phyloP scores from a whole-genome alignment of 1,140 invertebrate species.

The Zeugodacus cucurbitae region DNA sequence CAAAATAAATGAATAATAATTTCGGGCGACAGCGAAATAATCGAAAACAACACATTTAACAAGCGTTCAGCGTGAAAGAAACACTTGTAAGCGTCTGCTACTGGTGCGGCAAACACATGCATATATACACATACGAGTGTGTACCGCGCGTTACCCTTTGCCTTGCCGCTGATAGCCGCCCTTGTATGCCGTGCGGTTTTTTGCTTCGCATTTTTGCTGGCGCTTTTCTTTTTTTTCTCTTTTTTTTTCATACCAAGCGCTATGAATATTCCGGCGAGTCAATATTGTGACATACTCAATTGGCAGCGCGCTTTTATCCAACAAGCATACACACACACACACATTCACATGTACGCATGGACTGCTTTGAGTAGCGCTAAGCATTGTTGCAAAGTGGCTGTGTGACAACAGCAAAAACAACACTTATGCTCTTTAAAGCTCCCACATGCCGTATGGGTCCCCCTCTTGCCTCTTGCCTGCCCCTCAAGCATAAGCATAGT shows the following conservation, averaged over 20 bases:
- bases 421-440: background rate
- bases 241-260: background rate
- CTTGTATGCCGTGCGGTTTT: background rate
- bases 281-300: constrained; percentile 41
- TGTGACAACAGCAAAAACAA: background rate
- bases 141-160: too few relatives aligned
- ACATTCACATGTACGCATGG: background rate
- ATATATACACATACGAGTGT: too few relatives aligned
- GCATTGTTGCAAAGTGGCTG: background rate
- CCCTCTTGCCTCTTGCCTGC: background rate
- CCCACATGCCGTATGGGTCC: too few relatives aligned
- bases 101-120: background rate
- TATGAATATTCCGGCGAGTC: background rate
- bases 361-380: background rate
- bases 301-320: background rate
- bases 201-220: background rate
- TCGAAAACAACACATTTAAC: constrained; percentile 1
- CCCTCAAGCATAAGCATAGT: background rate
- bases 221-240: too few relatives aligned
- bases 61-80: background rate
- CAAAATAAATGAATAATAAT: constrained; percentile 29
- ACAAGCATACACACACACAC: too few relatives aligned
- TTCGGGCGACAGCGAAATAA: background rate
- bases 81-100: constrained; percentile 1
- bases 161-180: background rate